A percentile compares a stretch with the other conserved stretches of the same genome.
Conservation (phyloP, 2,113 vertebrate species). For the Austrofundulus limnaeus region DNA sequence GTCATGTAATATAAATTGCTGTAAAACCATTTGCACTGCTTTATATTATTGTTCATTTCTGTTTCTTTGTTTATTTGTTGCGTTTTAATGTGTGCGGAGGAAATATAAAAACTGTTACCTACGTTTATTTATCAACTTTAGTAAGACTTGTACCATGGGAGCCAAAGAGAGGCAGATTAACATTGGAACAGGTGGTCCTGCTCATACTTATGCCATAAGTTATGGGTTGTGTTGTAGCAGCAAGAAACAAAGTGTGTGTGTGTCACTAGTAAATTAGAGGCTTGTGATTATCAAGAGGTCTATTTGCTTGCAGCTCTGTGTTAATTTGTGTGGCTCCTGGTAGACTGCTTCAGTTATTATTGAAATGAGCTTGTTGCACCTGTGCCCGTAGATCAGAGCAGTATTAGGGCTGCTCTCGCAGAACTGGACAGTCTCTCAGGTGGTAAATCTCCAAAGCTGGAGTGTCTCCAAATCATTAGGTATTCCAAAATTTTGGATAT, state of each 20-base stretch:
- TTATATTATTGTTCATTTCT: no score
- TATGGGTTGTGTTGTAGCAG: neutral
- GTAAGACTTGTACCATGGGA: neutral
- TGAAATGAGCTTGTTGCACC: neutral
- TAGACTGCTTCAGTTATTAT: conserved; percentile 1
- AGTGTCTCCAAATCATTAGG: neutral
- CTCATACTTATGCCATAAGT: neutral
- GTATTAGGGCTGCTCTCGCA: neutral
- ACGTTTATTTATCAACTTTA: no score
- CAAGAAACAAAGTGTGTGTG: neutral
- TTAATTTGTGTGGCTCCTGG: neutral
- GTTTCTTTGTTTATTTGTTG: no score
- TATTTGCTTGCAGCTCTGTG: neutral
- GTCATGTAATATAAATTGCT: no score
- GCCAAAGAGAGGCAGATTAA: neutral
- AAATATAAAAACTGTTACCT: no score
- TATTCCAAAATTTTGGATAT: neutral
- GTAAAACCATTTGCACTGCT: no score
- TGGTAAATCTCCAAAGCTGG: neutral
- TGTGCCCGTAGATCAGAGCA: neutral
- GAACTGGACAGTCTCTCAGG: no score
- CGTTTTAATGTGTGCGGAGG: no score
- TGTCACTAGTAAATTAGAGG: neutral
- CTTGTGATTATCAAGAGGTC: neutral
- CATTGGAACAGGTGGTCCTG: neutral